phyloP scores from a whole-genome alignment of 92 coral and sea anemone species.

The Zoanthus solanderi region DNA sequence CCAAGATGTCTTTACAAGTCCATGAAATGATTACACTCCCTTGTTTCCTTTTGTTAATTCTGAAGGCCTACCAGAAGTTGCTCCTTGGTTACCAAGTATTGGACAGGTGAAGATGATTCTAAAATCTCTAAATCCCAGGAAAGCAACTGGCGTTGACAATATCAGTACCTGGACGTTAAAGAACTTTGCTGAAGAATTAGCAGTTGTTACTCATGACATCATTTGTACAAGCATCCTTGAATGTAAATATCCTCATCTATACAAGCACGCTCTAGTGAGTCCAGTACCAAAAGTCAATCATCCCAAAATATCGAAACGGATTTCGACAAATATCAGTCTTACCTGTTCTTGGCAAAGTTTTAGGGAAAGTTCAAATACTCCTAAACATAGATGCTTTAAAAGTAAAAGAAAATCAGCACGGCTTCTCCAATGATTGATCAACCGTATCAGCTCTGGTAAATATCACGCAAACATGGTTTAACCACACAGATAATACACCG shows the following conservation, averaged over 20 bases:
- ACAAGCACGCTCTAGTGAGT: no score
- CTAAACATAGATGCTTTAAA: background rate
- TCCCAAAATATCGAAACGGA: background rate
- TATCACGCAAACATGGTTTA: background rate
- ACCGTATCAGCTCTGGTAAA: background rate
- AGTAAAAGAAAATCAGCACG: background rate
- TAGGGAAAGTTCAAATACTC: background rate
- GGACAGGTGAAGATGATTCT: background rate
- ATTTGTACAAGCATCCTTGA: constrained; percentile 19
- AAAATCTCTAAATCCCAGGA: background rate
- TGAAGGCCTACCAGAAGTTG: background rate
- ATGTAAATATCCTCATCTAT: no score
- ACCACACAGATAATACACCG: background rate
- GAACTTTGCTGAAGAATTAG: background rate
- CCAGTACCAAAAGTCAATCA: constrained; percentile 38
- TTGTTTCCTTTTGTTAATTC: background rate
- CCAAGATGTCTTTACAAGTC: background rate
- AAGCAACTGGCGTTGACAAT: background rate
- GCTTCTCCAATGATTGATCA: background rate
- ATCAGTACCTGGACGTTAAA: background rate
- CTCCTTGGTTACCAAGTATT: background rate
- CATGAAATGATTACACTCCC: constrained; percentile 10
- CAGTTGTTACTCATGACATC: background rate
- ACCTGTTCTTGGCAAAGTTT: background rate
- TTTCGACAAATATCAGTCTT: background rate